Base-by-base conservation (phyloP, 1,140 invertebrate species). In the Pseudomyrmex pallidus region DNA sequence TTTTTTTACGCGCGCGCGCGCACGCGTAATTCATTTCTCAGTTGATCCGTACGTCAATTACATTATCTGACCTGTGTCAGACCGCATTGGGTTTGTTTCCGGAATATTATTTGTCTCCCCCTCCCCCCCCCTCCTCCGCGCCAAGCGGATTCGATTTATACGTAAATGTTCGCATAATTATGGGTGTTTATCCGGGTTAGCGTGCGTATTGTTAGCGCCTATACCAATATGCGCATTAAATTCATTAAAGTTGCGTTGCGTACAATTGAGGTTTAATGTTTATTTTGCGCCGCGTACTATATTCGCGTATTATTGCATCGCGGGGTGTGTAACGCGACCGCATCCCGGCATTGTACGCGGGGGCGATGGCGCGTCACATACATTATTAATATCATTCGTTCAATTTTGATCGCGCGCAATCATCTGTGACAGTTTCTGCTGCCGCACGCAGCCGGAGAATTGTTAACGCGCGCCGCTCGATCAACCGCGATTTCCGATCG, bases 141-240 rank as follows among this genome's bases (percentile, higher is more conserved):
- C 48, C 20, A 17, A 17, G 8, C 35, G 20, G 54, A 78, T 70
- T 67, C 44, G 66, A 80, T 80, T 72, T 80, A 80, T 50, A 59
- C 66, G 54, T 80, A 87, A 74, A 87, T 84, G 64, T 80, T 84
- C 74, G 57, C 57, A 87, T 88, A 88, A 87, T 88, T 87, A 85
- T 82, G 44, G 22, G 22, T 50, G 35, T 63, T 76, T 46, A 56
- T 80, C 20, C 35, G 57, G 48, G 78, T 85, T 88, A 73, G 72
- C 66, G 77, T 70, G 68, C 74, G 63, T 73, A 82, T 63, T 66
- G 25, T 35, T 35, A 35, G 54, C 12, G 82, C 72, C 35, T 59
- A 64, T 85, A 88, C 83, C 74, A 66, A 82, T 85, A 85, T 82
- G 86, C 66, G 61, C 74, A 87, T 84, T 73, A 78, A 76, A 83